Conservation (phyloP, 2,797 vertebrate species). For the Crotalus adamanteus region DNA sequence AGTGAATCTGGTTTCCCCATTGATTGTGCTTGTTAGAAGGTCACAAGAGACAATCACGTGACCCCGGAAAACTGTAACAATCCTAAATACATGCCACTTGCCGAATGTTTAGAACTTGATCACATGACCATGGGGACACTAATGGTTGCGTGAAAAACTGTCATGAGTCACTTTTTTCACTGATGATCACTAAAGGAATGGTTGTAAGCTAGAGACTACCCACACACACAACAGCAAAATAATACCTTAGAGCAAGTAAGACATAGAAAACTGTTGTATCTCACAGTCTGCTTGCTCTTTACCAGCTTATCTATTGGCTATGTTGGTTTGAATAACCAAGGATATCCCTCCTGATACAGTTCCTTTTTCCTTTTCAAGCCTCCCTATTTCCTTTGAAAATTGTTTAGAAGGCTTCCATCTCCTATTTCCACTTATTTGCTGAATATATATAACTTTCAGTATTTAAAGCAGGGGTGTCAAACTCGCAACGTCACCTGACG, state of each 20-base stretch:
- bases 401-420: background rate
- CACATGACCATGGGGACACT: background rate
- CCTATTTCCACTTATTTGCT: background rate
- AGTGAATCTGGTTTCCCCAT: background rate
- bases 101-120: background rate
- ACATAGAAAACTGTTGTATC: background rate
- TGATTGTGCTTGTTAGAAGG: background rate
- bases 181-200: background rate
- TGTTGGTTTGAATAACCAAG: background rate
- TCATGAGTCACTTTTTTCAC: background rate
- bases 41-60: background rate
- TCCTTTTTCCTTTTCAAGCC: background rate
- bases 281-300: background rate
- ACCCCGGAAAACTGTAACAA: background rate
- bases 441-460: background rate
- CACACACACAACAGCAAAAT: background rate
- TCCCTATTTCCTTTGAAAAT: background rate
- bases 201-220: background rate
- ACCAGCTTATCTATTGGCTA: background rate
- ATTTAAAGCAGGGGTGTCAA: background rate
- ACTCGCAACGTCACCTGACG: too few relatives aligned
- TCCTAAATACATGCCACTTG: background rate
- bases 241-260: background rate
- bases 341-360: background rate
- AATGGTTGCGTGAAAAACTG: background rate